phyloP scores from a whole-genome alignment of 2,113 vertebrate species.

The Pseudorectes ferrugineus region DNA sequence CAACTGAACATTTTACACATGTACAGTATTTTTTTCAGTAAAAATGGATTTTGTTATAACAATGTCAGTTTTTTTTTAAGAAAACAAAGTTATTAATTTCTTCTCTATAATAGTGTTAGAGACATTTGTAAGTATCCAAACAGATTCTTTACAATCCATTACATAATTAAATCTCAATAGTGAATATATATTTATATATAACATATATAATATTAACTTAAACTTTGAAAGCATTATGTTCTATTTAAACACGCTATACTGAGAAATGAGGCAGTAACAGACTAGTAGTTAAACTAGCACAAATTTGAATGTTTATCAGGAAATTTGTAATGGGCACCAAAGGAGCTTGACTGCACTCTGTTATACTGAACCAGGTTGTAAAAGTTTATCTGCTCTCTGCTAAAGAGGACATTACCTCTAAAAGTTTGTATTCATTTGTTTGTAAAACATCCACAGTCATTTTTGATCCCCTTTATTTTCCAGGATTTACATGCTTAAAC shows the following conservation, averaged over 20 bases:
- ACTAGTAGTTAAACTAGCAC: constrained; percentile 69
- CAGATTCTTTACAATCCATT: constrained; percentile 79
- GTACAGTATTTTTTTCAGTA: constrained; percentile 83
- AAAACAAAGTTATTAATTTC: constrained; percentile 71
- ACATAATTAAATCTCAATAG: constrained; percentile 78
- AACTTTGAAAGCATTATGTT: constrained; percentile 79
- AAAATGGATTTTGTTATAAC: constrained; percentile 76
- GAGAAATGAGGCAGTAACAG: constrained; percentile 70
- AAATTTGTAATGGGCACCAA: constrained; percentile 7
- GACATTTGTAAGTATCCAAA: constrained; percentile 76
- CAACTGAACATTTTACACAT: constrained; percentile 85
- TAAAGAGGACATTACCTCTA: not conserved
- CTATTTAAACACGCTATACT: constrained; percentile 73
- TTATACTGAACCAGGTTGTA: not conserved
- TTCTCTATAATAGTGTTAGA: constrained; percentile 75
- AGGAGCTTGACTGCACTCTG: not conserved
- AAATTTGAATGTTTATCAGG: constrained; percentile 27
- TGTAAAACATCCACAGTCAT: not conserved
- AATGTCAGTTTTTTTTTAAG: constrained; percentile 69
- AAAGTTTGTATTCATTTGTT: not conserved
- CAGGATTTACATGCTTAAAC: constrained; percentile 6
- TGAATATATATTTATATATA: constrained; percentile 80
- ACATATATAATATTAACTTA: constrained; percentile 80
- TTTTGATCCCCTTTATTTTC: not conserved
- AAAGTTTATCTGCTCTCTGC: not conserved